Evolutionary conservation across 1,140 invertebrate species (phyloP), one percentile per base, ranked within the genome.

Genomic region (Spodoptera frugiperda): DNA sequence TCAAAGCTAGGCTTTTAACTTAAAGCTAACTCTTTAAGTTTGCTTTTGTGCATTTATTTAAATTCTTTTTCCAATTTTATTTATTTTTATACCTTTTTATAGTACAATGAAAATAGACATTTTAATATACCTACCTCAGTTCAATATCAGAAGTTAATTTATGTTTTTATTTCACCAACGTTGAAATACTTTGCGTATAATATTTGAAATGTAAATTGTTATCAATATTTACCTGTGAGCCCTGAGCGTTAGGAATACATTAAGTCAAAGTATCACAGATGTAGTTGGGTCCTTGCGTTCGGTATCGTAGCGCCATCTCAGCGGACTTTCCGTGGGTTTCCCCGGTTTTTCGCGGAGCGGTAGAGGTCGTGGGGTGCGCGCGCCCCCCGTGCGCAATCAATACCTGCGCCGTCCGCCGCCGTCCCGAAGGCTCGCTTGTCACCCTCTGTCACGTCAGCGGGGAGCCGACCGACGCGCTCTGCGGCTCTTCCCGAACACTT

Each of bases 371-470:
- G 76, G 51, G 51, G 79, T 74, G 76, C 67, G 82, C 81, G 79
- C 78, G 80, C 76, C 79, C 79, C 79, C 83, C 71, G 78, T 84
- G 84, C 88, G 84, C 83, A 89, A 93, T 93, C 92, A 87, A 93
- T 93, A 93, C 84, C 85, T 89, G 89, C 91, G 89, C 89, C 84
- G 75, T 71, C 72, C 85, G 78, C 80, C 83, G 80, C 65, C 81
- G 72, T 21, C 78, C 78, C 51, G 80, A 82, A 83, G 82, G 80
- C 80, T 84, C 78, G 87, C 85, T 81, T 89, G 88, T 87, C 91
- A 91, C 89, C 86, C 87, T 87, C 85, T 83, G 87, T 84, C 87
- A 90, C 86, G 86, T 85, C 79, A 86, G 80, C 87, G 82, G 83
- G 81, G 78, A 78, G 79, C 77, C 83, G 82, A 78, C 55, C 82